Percentiles rank a stretch among this genome's conserved stretches.
These are phyloP conservation scores for Arenaria interpres DNA, from an alignment of 2,113 vertebrate genomes.

Conservation along the genomic window DNA sequence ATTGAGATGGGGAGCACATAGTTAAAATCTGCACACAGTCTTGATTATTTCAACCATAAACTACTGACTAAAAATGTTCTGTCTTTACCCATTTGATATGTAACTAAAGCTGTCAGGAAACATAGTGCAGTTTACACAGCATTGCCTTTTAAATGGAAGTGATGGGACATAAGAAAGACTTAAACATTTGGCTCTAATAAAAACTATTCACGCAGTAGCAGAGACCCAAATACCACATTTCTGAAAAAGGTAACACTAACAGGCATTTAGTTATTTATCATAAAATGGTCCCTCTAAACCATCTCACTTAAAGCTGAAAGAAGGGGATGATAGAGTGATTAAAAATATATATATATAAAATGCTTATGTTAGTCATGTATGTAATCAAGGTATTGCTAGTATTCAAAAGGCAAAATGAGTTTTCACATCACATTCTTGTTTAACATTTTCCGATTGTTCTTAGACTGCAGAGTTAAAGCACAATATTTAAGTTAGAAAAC, in stretches of 20 bases:
- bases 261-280: neutral
- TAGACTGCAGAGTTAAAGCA: neutral
- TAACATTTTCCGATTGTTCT: constrained; percentile 20
- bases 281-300: neutral
- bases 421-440: neutral
- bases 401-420: neutral
- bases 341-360: neutral
- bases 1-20: neutral
- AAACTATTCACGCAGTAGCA: neutral
- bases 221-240: neutral
- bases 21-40: constrained; percentile 26
- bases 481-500: constrained; percentile 13
- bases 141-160: constrained; percentile 50
- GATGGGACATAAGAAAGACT: constrained; percentile 49
- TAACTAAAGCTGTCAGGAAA: constrained; percentile 64
- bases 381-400: neutral
- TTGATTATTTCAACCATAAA: constrained; percentile 45
- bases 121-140: constrained; percentile 46
- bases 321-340: neutral
- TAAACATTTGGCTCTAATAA: constrained; percentile 16
- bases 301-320: neutral
- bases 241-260: neutral
- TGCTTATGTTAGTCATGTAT: neutral
- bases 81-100: constrained; percentile 27
- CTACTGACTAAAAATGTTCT: constrained; percentile 38